A percentile compares a stretch with the other conserved stretches of the same genome.
Evolutionary conservation across 2,113 vertebrate species (phyloP).

Genomic region (Cephalophus harveyi): DNA sequence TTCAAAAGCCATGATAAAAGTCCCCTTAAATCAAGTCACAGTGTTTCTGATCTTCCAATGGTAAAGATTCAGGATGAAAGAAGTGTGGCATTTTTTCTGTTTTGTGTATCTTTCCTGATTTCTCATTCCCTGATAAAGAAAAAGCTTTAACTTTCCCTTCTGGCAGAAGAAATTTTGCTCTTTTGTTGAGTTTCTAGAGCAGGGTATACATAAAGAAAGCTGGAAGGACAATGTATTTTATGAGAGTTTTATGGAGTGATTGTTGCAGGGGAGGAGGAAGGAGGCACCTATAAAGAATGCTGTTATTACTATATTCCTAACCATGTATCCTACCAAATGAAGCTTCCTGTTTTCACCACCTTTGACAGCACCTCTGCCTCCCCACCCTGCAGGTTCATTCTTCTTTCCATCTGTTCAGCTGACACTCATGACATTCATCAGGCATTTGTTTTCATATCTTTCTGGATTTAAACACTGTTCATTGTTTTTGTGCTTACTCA

Average conservation of each 20-base stretch:
- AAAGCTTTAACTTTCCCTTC: background rate
- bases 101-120: background rate
- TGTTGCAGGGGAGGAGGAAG: background rate
- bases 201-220: background rate
- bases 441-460: constrained; percentile 78
- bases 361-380: constrained; percentile 73
- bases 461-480: constrained; percentile 75
- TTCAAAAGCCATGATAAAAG: background rate
- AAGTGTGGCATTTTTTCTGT: background rate
- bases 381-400: constrained; percentile 69
- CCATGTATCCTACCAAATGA: background rate
- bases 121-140: background rate
- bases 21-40: background rate
- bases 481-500: constrained; percentile 69
- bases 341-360: constrained; percentile 80
- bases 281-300: background rate
- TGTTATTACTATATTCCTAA: constrained; percentile 31
- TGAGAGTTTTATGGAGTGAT: background rate
- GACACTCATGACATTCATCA: constrained; percentile 77
- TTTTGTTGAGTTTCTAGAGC: background rate
- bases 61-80: background rate
- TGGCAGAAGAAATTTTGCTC: background rate
- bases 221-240: background rate
- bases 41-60: background rate
- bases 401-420: constrained; percentile 77